phyloP scores from a whole-genome alignment of 1,140 invertebrate genomes.

The Meloidogyne floridensis region DNA sequence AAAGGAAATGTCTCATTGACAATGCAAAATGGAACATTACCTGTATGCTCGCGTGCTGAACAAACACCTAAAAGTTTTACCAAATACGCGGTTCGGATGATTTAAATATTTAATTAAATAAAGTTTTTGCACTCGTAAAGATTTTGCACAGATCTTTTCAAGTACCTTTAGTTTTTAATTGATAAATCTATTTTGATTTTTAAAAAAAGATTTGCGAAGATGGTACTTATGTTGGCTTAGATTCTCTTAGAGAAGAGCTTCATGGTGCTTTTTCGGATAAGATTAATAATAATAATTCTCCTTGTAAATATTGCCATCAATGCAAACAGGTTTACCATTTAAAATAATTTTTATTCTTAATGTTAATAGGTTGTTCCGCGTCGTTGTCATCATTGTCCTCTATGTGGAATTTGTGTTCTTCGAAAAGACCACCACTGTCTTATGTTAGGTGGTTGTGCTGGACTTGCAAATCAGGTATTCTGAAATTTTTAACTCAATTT shows the following conservation, averaged over 20 bases:
- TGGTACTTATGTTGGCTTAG: conserved; percentile 13
- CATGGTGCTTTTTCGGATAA: neutral
- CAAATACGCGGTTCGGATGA: neutral
- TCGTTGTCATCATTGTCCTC: conserved; percentile 51
- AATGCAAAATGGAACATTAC: neutral
- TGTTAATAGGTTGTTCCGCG: conserved; percentile 40
- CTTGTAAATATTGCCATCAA: conserved; percentile 11
- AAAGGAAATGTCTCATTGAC: neutral
- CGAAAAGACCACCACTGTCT: conserved; percentile 57
- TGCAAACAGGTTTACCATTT: conserved; percentile 10
- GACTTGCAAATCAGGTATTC: conserved; percentile 52
- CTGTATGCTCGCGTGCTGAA: neutral
- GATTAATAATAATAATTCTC: neutral
- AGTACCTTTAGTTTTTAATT: neutral
- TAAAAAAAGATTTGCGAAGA: conserved; percentile 22
- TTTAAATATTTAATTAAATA: no score
- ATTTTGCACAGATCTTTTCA: no score
- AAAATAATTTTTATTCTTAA: neutral
- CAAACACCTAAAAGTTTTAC: conserved; percentile 12
- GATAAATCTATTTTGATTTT: neutral
- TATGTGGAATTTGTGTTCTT: conserved; percentile 54
- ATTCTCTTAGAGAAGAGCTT: conserved; percentile 1
- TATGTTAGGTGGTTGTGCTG: conserved; percentile 51
- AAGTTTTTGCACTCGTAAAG: no score
- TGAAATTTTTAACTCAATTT: conserved; percentile 1